A percentile compares a stretch with the other conserved stretches of the same genome.
Conservation (phyloP, 2,113 vertebrate species). For the Ailurus styani region DNA sequence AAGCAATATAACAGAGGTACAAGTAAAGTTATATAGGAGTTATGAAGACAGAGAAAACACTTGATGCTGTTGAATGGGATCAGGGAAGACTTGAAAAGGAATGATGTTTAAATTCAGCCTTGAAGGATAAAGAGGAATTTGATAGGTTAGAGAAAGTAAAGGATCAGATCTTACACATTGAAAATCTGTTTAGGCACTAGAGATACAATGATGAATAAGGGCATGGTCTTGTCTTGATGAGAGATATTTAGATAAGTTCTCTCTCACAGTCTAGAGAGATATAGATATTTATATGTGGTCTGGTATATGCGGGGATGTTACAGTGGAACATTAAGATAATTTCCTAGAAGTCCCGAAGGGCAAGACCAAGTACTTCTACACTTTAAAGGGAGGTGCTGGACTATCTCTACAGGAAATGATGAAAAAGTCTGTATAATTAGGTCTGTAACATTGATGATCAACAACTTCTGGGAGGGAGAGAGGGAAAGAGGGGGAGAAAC, state of each 20-base stretch:
- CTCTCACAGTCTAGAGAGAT: background rate
- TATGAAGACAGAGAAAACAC: background rate
- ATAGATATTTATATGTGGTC: background rate
- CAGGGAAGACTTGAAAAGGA: background rate
- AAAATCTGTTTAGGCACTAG: background rate
- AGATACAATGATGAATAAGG: background rate
- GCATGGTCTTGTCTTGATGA: background rate
- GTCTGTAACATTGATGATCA: background rate
- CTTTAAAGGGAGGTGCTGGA: background rate
- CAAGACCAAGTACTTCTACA: background rate
- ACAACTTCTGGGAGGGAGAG: no score
- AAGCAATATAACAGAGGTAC: background rate
- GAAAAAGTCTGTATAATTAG: background rate
- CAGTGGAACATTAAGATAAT: background rate
- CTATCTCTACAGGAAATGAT: background rate
- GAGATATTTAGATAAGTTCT: background rate
- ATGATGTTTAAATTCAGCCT: background rate
- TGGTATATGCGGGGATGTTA: background rate
- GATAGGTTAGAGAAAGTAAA: background rate
- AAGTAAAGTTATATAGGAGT: background rate
- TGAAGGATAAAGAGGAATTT: background rate
- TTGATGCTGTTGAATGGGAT: background rate
- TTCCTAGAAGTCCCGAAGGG: background rate
- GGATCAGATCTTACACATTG: background rate
- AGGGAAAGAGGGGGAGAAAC: background rate